A percentile compares a stretch with the other conserved stretches of the same genome.
These are phyloP conservation scores for Dipodomys ordii DNA, from an alignment of 2,113 vertebrate genomes.

Conservation along the genomic window DNA sequence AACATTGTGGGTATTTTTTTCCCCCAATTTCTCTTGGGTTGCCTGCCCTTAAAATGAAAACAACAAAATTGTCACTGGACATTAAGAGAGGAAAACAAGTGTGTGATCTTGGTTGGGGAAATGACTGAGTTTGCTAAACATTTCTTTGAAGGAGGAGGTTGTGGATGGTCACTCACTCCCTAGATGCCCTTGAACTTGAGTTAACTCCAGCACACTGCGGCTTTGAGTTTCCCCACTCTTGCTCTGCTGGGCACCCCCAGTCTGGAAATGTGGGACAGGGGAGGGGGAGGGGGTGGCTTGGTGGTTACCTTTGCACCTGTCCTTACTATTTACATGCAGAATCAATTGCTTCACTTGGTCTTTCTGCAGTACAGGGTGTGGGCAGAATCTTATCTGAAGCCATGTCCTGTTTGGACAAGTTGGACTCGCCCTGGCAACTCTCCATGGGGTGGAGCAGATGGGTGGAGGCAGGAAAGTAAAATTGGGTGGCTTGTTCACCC, in stretches of 20 bases:
- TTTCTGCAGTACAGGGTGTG: slow-evolving; percentile 88
- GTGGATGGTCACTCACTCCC: neutral
- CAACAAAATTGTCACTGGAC: neutral
- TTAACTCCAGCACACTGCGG: neutral
- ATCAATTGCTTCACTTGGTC: slow-evolving; percentile 86
- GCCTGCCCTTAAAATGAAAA: slow-evolving; percentile 40
- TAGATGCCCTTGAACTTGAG: slow-evolving; percentile 49
- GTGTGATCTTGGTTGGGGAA: slow-evolving; percentile 46
- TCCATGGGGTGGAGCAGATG: slow-evolving; percentile 88
- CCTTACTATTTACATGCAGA: slow-evolving; percentile 86
- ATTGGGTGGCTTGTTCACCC: slow-evolving; percentile 85
- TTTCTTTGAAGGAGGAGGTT: slow-evolving; percentile 24
- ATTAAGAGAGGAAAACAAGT: slow-evolving; percentile 4
- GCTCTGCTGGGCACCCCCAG: slow-evolving; percentile 15
- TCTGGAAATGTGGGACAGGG: slow-evolving; percentile 21
- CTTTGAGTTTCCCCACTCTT: neutral
- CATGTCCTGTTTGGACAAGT: slow-evolving; percentile 91
- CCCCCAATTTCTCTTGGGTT: neutral
- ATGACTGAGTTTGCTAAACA: neutral
- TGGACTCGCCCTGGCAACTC: slow-evolving; percentile 85
- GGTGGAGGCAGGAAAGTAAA: slow-evolving; percentile 89
- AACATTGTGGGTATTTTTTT: neutral
- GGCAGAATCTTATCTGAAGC: slow-evolving; percentile 89
- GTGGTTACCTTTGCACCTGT: slow-evolving; percentile 87
- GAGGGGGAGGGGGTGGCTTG: slow-evolving; percentile 55